These are phyloP conservation scores for Heliopora coerulea DNA, from an alignment of 92 coral and sea anemone species.

Conservation along the genomic window DNA sequence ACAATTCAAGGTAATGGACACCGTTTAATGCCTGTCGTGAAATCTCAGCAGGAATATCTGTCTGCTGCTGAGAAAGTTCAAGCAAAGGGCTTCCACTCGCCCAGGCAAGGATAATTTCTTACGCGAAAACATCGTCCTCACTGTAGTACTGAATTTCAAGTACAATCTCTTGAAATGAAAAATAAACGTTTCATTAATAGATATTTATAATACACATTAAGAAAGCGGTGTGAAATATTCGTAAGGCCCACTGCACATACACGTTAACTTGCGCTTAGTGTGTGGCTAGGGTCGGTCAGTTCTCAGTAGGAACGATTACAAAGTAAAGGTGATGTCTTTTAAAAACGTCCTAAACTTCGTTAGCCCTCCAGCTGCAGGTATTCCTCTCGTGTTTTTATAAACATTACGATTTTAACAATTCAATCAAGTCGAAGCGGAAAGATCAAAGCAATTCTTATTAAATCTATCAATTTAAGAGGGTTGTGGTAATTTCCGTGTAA, in stretches of 20 bases:
- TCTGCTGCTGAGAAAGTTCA: constrained; percentile 11
- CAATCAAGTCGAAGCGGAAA: constrained; percentile 80
- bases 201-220: constrained; percentile 34
- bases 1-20: constrained; percentile 41
- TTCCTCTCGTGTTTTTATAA: constrained; percentile 32
- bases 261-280: not conserved
- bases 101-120: too few species aligned
- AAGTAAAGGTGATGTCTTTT: constrained; percentile 36
- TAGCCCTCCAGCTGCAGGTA: constrained; percentile 38
- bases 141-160: not conserved
- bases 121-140: not conserved
- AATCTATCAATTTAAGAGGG: constrained; percentile 95
- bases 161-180: constrained; percentile 5
- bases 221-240: constrained; percentile 41
- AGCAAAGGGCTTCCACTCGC: not conserved
- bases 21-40: constrained; percentile 39
- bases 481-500: constrained; percentile 80
- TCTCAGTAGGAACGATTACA: constrained; percentile 31
- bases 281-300: constrained; percentile 5
- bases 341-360: constrained; percentile 37
- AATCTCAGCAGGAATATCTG: constrained; percentile 7
- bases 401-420: constrained; percentile 42
- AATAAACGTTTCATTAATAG: constrained; percentile 17
- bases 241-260: not conserved
- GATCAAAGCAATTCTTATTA: constrained; percentile 92